Evolutionary conservation across 2,888 invertebrate genomes (phyloP), one percentile per base, ranked within the genome.

Genomic region (Noctua pronuba): DNA sequence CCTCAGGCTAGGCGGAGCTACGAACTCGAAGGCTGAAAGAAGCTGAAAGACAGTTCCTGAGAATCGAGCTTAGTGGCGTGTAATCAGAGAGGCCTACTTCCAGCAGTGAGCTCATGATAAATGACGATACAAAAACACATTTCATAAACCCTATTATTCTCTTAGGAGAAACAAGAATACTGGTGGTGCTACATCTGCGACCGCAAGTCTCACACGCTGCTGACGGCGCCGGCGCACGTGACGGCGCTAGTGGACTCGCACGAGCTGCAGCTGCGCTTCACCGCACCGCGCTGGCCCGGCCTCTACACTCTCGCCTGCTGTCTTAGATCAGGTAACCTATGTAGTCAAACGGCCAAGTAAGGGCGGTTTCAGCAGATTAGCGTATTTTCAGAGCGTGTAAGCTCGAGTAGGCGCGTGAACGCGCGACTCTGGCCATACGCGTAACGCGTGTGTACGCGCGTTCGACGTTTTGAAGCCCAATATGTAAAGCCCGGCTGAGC

Each of bases 181-280:
- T 99, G 99, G 99, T 99, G 99, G 99, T 98, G 99, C 86, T 99
- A 99, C 95, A 98, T 99, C 89, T 98, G 99, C 95, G 99, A 99
- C 96, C 98, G 99, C 90, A 99, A 99, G 96, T 98, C 98, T 87
- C 98, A 98, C 93, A 98, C 98, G 83, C 96, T 99, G 89, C 97
- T 99, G 87, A 99, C 99, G 71, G 98, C 99, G 88, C 99, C 99
- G 64, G 98, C 98, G 93, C 98, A 99, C 92, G 98, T 99, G 83
- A 99, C 99, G 75, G 99, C 99, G 94, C 97, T 99, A 81, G 98
- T 99, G 67, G 97, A 98, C 91, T 97, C 98, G 88, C 99, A 99
- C 96, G 99, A 99, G 97, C 98, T 99, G 88, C 99, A 99, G 95
- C 97, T 99, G 87, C 98, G 99, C 93, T 99, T 99, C 95, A 99